Conservation (phyloP, 1,140 invertebrate genomes). For the Amyelois transitella region DNA sequence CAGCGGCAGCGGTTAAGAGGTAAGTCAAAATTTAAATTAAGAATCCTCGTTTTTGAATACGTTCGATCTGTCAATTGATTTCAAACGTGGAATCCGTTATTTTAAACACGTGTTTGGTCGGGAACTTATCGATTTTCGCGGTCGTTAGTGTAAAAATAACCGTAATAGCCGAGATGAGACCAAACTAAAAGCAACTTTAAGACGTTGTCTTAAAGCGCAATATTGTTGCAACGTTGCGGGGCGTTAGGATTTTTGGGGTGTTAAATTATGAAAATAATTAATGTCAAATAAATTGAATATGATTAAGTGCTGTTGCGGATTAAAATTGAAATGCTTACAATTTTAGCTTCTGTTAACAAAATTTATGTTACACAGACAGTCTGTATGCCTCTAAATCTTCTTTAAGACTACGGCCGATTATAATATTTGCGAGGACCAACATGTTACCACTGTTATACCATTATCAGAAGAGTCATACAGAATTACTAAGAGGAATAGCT, state of each 20-base stretch:
- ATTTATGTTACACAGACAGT: too few species aligned
- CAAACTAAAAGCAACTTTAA: slow-evolving; percentile 22
- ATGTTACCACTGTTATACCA: too few species aligned
- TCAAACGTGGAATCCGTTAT: slow-evolving; percentile 9
- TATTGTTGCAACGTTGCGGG: slow-evolving; percentile 13
- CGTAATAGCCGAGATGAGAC: slow-evolving; percentile 15
- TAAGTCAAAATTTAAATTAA: slow-evolving; percentile 13
- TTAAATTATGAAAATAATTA: slow-evolving; percentile 45
- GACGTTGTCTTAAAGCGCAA: slow-evolving; percentile 19
- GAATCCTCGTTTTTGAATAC: not conserved
- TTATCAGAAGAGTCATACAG: too few species aligned
- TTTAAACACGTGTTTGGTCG: slow-evolving; percentile 29
- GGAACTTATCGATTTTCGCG: slow-evolving; percentile 48
- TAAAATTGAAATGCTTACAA: not conserved
- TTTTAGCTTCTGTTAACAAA: too few species aligned
- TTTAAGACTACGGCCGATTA: not conserved
- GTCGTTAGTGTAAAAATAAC: slow-evolving; percentile 43
- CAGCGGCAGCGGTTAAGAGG: slow-evolving; percentile 11
- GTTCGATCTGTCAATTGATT: not conserved
- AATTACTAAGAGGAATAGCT: not conserved
- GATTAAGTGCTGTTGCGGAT: slow-evolving; percentile 4
- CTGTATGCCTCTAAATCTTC: too few species aligned
- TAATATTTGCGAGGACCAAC: not conserved
- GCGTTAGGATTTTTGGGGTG: slow-evolving; percentile 16
- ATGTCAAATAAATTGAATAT: slow-evolving; percentile 24